phyloP scores from a whole-genome alignment of 1,140 invertebrate genomes.

The Hycleus phaleratus region DNA sequence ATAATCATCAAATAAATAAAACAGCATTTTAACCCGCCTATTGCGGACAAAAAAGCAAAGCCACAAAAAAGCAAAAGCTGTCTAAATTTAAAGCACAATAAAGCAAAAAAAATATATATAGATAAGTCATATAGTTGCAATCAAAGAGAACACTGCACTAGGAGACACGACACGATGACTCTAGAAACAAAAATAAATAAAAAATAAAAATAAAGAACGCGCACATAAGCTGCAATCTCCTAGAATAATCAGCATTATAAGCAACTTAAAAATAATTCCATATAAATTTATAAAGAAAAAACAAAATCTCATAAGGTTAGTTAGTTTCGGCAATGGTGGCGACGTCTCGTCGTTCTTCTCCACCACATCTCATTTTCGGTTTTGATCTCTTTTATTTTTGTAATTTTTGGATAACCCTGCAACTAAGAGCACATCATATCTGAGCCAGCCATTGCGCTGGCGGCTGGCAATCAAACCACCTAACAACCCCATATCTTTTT shows the following conservation, averaged over 20 bases:
- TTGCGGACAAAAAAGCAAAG: conserved; percentile 8
- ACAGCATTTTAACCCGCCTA: conserved; percentile 19
- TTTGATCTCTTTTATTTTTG: neutral
- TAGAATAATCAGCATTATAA: conserved; percentile 27
- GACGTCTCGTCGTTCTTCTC: conserved; percentile 29
- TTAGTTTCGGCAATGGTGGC: conserved; percentile 33
- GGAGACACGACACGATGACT: conserved; percentile 20
- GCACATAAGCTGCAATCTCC: conserved; percentile 30
- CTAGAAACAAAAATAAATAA: too few relatives aligned
- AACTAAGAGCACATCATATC: conserved; percentile 53
- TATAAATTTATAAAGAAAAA: conserved; percentile 13
- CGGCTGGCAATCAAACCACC: conserved; percentile 10
- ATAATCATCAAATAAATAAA: conserved; percentile 5
- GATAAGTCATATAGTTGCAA: conserved; percentile 4
- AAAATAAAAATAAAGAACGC: too few relatives aligned
- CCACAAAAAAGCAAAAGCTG: conserved; percentile 32
- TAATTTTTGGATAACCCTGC: conserved; percentile 47
- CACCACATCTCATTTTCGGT: conserved; percentile 3
- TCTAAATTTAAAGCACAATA: conserved; percentile 23
- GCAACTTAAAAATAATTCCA: conserved; percentile 24
- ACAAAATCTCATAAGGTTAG: conserved; percentile 25
- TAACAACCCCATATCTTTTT: neutral
- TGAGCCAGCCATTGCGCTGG: conserved; percentile 46
- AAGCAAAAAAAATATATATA: conserved; percentile 18
- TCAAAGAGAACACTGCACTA: conserved; percentile 6